Base-by-base conservation (phyloP, 1,140 invertebrate genomes). In the Centruroides vittatus region DNA sequence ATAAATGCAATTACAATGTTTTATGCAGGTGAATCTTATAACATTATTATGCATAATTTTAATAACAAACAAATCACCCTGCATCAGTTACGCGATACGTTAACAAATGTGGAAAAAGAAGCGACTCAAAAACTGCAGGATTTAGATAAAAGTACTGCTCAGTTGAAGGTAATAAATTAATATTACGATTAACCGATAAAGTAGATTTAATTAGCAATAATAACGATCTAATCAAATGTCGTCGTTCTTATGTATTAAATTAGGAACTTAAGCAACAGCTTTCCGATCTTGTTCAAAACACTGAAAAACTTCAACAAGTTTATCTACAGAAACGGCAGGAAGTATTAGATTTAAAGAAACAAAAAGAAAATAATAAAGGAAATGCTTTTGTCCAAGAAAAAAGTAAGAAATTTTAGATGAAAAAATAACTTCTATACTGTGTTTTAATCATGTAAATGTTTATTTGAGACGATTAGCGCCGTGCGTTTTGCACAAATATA, bases 31-130 rank as follows among this genome's bases (percentile, higher is more conserved):
- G 78, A 80, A 41, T 81, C 85, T 54, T 81, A 84, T 65, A 79
- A 83, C 3, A 84, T 84, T 68, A 75, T 84, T 62, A 79, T 82
- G 48, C 82, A 88, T 61, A 85, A 83, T 67, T 88, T 86, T 72
- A 88, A 90, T 74, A 72, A 72, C 58, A 79, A 80, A 66, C 74
- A 92, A 72, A 82, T 88, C 35, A 84, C 84, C 4, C 78, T 97
- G 5, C 92, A 92, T 68, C 89, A 93, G 73, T 76, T 94, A 56
- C 80, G 83, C 65, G 86, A 89, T 61, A 88, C 88, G 74, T 78
- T 86, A 60, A 68, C 71, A 36, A 79, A 79, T 67, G 68, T 84
- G 47, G 79, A 84, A 64, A 76, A 80, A 68, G 81, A 85, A 71
- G 81, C 82, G 64, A 82, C 85, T 64, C 77, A 76, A 9, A 92